Percentiles rank a stretch among this genome's conserved stretches.
Evolutionary conservation across 2,888 invertebrate species (phyloP).

Genomic region (Eupeodes latifasciatus): DNA sequence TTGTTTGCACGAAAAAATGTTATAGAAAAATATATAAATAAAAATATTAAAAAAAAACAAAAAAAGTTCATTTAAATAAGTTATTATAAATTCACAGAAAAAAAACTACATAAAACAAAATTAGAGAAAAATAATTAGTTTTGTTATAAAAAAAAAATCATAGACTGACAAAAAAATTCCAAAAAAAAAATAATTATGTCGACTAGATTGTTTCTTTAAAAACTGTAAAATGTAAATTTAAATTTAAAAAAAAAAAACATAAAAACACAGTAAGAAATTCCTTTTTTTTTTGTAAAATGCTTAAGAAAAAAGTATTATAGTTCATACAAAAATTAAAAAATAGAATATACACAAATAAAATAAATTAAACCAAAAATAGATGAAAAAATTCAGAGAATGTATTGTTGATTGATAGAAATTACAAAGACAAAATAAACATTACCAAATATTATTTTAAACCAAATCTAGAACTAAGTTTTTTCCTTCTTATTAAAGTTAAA

Average conservation of each 20-base stretch:
- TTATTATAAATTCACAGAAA: constrained; percentile 54
- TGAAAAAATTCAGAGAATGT: constrained; percentile 25
- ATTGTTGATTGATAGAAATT: constrained; percentile 45
- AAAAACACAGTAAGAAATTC: constrained; percentile 54
- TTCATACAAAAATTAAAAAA: constrained; percentile 45
- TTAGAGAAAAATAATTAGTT: constrained; percentile 57
- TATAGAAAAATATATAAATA: constrained; percentile 40
- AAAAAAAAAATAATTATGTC: constrained; percentile 66
- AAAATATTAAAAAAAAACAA: constrained; percentile 37
- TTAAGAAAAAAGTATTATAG: constrained; percentile 62
- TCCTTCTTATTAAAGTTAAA: neutral
- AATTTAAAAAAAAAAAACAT: constrained; percentile 56
- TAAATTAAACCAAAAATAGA: constrained; percentile 38
- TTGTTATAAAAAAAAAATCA: constrained; percentile 72
- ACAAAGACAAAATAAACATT: constrained; percentile 47
- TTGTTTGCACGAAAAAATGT: constrained; percentile 74
- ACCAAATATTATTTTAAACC: constrained; percentile 47
- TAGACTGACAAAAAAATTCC: constrained; percentile 69
- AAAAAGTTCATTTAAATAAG: constrained; percentile 76
- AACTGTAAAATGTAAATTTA: constrained; percentile 56
- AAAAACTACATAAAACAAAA: constrained; percentile 66
- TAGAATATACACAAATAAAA: constrained; percentile 9
- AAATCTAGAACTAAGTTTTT: neutral
- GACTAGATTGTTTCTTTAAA: constrained; percentile 77
- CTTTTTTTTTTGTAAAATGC: constrained; percentile 67